Conservation (phyloP, 1,140 invertebrate genomes). For the Octopus bimaculoides region DNA sequence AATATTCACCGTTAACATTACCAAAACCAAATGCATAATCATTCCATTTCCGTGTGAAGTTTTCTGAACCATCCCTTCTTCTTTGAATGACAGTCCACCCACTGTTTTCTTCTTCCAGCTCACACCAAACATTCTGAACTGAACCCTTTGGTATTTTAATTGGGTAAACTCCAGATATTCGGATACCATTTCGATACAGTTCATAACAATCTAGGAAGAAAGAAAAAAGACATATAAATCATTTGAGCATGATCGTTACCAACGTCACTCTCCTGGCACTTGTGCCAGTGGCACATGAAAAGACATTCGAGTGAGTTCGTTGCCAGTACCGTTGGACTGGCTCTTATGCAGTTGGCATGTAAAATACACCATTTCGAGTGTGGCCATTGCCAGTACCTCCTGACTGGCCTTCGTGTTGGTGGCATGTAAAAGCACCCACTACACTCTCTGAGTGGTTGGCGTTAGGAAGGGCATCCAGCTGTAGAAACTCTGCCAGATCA, state of each 20-base stretch:
- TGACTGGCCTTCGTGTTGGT: too few relatives aligned
- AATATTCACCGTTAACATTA: slow-evolving; percentile 72
- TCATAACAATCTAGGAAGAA: slow-evolving; percentile 46
- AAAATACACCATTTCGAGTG: slow-evolving; percentile 9
- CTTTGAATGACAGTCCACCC: slow-evolving; percentile 84
- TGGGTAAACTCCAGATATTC: slow-evolving; percentile 65
- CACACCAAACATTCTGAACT: slow-evolving; percentile 74
- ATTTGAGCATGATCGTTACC: not conserved
- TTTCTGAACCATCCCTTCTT: slow-evolving; percentile 71
- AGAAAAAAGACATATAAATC: not conserved
- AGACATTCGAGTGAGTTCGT: slow-evolving; percentile 10
- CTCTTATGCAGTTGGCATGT: slow-evolving; percentile 6
- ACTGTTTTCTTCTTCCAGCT: slow-evolving; percentile 72
- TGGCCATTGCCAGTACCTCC: slow-evolving; percentile 13
- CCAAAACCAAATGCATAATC: slow-evolving; percentile 95
- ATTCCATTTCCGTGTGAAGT: slow-evolving; percentile 89
- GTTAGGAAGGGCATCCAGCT: too few relatives aligned
- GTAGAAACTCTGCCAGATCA: too few relatives aligned
- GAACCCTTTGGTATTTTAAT: slow-evolving; percentile 68
- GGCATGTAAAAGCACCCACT: too few relatives aligned
- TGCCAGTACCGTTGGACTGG: not conserved
- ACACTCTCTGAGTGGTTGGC: too few relatives aligned
- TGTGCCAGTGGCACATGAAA: slow-evolving; percentile 18
- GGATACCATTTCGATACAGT: slow-evolving; percentile 35
- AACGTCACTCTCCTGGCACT: not conserved